A percentile compares a stretch with the other conserved stretches of the same genome.
Conservation (phyloP, 2,888 invertebrate species). For the Parnassius orleans region DNA sequence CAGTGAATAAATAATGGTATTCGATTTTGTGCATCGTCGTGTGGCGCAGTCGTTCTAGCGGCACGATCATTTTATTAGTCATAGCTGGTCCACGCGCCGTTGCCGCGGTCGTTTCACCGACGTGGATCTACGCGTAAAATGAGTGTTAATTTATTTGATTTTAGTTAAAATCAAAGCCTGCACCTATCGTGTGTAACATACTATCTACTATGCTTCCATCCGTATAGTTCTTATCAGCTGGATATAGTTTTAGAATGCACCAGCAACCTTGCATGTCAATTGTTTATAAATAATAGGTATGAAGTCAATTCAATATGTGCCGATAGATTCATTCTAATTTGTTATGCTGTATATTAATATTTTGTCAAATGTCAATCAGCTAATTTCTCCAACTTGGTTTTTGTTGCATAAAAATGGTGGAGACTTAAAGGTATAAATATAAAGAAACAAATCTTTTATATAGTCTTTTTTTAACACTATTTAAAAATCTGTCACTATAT, state of each 20-base stretch:
- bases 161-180: conserved; percentile 61
- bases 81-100: conserved; percentile 33
- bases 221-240: conserved; percentile 72
- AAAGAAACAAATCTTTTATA: too few relatives aligned
- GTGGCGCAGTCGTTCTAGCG: conserved; percentile 60
- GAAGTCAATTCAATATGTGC: conserved; percentile 27
- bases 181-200: conserved; percentile 55
- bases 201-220: conserved; percentile 44
- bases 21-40: conserved; percentile 70
- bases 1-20: conserved; percentile 70
- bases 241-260: conserved; percentile 57
- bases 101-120: conserved; percentile 25
- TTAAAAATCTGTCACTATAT: too few relatives aligned
- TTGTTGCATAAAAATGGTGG: too few relatives aligned
- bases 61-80: conserved; percentile 43
- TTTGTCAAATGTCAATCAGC: conserved; percentile 1
- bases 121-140: conserved; percentile 30
- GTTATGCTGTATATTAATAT: conserved; percentile 2
- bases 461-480: too few relatives aligned
- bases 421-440: too few relatives aligned
- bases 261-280: conserved; percentile 46
- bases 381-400: not conserved
- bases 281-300: conserved; percentile 48
- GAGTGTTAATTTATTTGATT: conserved; percentile 59
- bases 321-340: conserved; percentile 20